These are phyloP conservation scores for Nomada lathburiana DNA, from an alignment of 2,888 invertebrate genomes.

Conservation along the genomic window DNA sequence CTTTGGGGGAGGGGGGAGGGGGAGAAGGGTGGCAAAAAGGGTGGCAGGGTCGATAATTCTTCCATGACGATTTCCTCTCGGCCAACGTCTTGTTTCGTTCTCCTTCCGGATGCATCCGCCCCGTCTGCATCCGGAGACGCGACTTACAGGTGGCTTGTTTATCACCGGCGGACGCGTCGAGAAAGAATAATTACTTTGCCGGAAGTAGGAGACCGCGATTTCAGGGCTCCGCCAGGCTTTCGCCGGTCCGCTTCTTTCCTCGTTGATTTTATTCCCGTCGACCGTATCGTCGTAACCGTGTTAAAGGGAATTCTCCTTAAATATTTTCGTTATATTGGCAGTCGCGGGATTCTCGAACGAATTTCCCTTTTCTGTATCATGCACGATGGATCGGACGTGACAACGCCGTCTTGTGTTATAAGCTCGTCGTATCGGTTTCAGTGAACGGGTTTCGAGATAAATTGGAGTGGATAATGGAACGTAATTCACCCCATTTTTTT, in stretches of 20 bases:
- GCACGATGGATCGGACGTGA: too few species aligned
- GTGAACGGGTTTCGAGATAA: too few species aligned
- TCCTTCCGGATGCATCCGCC: slow-evolving; percentile 14
- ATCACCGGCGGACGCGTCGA: slow-evolving; percentile 53
- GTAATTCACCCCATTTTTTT: too few species aligned
- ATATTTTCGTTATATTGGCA: not conserved
- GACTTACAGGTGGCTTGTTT: slow-evolving; percentile 66
- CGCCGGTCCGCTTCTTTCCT: not conserved
- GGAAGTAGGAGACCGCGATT: slow-evolving; percentile 36
- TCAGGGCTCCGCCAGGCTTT: slow-evolving; percentile 3
- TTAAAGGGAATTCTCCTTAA: too few species aligned
- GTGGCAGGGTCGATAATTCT: slow-evolving; percentile 23
- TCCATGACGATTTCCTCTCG: slow-evolving; percentile 14
- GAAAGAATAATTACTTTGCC: slow-evolving; percentile 61
- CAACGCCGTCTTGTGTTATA: too few species aligned
- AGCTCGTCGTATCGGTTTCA: too few species aligned
- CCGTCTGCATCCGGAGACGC: slow-evolving; percentile 25
- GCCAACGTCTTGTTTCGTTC: slow-evolving; percentile 43
- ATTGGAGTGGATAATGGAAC: too few species aligned
- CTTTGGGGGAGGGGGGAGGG: not conserved
- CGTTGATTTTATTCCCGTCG: not conserved
- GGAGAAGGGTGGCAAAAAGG: not conserved
- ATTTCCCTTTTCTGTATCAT: too few species aligned
- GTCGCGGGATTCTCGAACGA: too few species aligned
- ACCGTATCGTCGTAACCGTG: slow-evolving; percentile 1